Conservation (phyloP, 1,140 invertebrate genomes). For the Macrobrachium nipponense region DNA sequence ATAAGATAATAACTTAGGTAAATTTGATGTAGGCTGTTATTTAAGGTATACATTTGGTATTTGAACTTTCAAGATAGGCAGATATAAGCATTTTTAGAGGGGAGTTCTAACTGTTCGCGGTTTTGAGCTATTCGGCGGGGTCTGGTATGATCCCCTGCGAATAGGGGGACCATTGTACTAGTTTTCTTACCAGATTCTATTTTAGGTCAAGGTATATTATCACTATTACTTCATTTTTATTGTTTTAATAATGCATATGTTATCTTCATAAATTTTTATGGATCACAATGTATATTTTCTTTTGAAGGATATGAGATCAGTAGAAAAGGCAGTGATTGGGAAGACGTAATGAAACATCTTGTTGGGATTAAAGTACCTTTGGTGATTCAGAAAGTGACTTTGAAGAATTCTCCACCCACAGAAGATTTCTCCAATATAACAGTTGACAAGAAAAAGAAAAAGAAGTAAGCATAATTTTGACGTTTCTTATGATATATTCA, state of each 20-base stretch:
- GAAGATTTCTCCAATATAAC: not conserved
- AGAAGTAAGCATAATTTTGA: conserved; percentile 17
- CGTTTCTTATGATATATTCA: not conserved
- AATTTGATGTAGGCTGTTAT: too few species aligned
- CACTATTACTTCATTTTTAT: too few species aligned
- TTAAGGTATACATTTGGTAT: too few species aligned
- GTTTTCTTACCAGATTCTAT: too few species aligned
- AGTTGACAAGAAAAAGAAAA: not conserved
- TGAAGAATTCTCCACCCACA: not conserved
- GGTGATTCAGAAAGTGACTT: conserved; percentile 3
- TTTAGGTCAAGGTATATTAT: too few species aligned
- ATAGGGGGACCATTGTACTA: too few species aligned
- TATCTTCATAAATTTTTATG: not conserved
- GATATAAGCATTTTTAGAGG: too few species aligned
- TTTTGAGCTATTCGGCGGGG: too few species aligned
- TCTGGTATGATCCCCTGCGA: too few species aligned
- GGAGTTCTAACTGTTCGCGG: too few species aligned
- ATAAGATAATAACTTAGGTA: too few species aligned
- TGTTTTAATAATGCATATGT: not conserved
- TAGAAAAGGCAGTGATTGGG: conserved; percentile 33
- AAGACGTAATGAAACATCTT: conserved; percentile 24
- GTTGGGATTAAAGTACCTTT: conserved; percentile 12
- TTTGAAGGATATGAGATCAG: not conserved
- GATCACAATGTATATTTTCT: not conserved
- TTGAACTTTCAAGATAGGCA: too few species aligned